Percentiles rank a stretch among this genome's conserved stretches.
These are phyloP conservation scores for Phylloscopus trochilus DNA, from an alignment of 2,113 vertebrate genomes.

Conservation along the genomic window DNA sequence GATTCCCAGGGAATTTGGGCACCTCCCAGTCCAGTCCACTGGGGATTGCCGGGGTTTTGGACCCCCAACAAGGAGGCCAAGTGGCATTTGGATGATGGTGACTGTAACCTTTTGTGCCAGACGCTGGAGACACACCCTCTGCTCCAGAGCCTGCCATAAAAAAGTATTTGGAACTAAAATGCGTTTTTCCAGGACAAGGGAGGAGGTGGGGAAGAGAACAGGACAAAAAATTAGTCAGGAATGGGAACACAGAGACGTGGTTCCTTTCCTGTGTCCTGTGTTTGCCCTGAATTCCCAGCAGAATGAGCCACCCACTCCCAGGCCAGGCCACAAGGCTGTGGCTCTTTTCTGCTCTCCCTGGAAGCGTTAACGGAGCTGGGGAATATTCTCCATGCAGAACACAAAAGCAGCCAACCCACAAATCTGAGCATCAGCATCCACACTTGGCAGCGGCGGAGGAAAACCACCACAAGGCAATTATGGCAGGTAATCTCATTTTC, in stretches of 20 bases:
- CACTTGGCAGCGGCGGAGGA: background rate
- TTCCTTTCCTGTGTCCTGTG: background rate
- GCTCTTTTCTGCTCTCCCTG: background rate
- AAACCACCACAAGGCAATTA: background rate
- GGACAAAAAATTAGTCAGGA: background rate
- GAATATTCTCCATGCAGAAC: background rate
- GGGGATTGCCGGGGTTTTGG: background rate
- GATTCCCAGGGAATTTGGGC: background rate
- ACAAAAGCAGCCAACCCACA: background rate
- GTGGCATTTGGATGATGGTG: background rate
- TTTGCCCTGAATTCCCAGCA: background rate
- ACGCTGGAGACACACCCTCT: background rate
- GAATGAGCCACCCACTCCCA: background rate
- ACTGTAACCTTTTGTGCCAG: background rate
- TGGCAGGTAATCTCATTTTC: constrained; percentile 3
- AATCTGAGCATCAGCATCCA: background rate
- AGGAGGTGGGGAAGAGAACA: background rate
- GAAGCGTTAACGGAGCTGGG: background rate
- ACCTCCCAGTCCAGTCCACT: background rate
- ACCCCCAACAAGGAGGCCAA: background rate
- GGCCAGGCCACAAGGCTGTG: background rate
- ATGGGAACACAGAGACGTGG: background rate
- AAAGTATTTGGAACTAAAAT: background rate
- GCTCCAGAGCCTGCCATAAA: background rate
- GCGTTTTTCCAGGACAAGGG: background rate